Evolutionary conservation across 23 tunicate genomes (phyloP).

Genomic region (Styela plicata): DNA sequence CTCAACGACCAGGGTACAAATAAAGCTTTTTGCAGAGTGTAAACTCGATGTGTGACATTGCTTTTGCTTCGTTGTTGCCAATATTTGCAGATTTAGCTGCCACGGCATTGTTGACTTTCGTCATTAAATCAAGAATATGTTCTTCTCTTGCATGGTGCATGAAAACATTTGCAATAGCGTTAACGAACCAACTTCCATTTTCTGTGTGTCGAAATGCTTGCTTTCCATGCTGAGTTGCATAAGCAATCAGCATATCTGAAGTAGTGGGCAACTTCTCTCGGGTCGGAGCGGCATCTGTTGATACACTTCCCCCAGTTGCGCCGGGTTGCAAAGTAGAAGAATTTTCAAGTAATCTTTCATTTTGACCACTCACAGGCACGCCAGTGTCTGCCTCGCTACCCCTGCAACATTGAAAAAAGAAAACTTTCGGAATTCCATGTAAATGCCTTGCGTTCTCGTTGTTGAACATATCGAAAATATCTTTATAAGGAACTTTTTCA

Average conservation of each 20-base stretch:
- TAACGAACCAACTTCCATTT: constrained; percentile 44
- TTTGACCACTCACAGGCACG: background rate
- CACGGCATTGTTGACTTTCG: constrained; percentile 24
- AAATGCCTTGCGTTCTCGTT: background rate
- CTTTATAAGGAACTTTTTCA: background rate
- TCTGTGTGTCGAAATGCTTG: constrained; percentile 27
- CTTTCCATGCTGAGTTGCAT: constrained; percentile 35
- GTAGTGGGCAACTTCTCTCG: constrained; percentile 7
- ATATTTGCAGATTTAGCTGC: constrained; percentile 19
- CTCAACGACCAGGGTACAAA: background rate
- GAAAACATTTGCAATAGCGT: constrained; percentile 48
- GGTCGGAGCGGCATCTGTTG: constrained; percentile 1
- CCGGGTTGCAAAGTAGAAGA: background rate
- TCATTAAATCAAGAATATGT: constrained; percentile 49
- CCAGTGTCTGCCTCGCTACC: background rate
- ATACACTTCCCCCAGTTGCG: no score
- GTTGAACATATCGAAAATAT: background rate
- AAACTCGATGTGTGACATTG: background rate
- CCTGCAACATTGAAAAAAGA: constrained; percentile 1
- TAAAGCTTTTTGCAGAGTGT: background rate
- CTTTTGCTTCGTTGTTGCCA: background rate
- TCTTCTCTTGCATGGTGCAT: constrained; percentile 19
- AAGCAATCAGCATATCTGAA: constrained; percentile 37
- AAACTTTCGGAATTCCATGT: background rate
- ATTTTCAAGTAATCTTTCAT: no score